Evolutionary conservation across 1,140 invertebrate species (phyloP).

Genomic region (Chironomus striatipennis): DNA sequence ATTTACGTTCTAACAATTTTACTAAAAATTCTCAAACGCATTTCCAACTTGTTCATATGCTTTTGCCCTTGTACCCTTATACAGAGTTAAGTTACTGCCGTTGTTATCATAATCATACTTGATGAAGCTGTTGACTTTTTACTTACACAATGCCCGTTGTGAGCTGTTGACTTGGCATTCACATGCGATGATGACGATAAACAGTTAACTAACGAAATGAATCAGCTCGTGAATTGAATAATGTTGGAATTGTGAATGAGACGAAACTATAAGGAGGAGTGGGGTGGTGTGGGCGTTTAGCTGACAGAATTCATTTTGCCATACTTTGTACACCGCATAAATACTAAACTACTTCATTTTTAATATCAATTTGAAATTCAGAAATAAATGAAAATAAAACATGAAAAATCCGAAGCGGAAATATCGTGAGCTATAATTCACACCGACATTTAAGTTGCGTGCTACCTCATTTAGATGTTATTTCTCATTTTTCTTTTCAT

Average conservation of each 20-base stretch:
- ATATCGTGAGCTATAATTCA: constrained; percentile 20
- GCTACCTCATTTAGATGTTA: constrained; percentile 12
- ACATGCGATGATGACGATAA: not conserved
- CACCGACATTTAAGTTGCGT: constrained; percentile 18
- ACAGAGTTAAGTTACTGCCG: too few species aligned
- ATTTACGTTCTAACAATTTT: too few species aligned
- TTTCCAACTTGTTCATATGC: too few species aligned
- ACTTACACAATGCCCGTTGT: not conserved
- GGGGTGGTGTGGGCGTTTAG: not conserved
- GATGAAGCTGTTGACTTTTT: constrained; percentile 8
- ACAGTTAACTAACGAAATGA: not conserved
- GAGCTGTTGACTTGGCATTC: not conserved
- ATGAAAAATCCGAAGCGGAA: constrained; percentile 19
- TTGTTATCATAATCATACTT: not conserved
- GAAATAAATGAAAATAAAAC: not conserved
- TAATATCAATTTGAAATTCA: constrained; percentile 18
- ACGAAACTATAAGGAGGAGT: not conserved
- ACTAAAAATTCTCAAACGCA: too few species aligned
- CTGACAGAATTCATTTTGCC: too few species aligned
- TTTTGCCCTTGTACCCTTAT: too few species aligned
- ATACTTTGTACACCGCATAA: too few species aligned
- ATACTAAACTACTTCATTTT: not conserved
- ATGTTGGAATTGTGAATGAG: not conserved
- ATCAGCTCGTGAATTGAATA: not conserved
- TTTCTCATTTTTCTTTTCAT: too few species aligned